These are phyloP conservation scores for Zosterops hypoxanthus DNA, from an alignment of 2,113 vertebrate genomes.

Conservation along the genomic window DNA sequence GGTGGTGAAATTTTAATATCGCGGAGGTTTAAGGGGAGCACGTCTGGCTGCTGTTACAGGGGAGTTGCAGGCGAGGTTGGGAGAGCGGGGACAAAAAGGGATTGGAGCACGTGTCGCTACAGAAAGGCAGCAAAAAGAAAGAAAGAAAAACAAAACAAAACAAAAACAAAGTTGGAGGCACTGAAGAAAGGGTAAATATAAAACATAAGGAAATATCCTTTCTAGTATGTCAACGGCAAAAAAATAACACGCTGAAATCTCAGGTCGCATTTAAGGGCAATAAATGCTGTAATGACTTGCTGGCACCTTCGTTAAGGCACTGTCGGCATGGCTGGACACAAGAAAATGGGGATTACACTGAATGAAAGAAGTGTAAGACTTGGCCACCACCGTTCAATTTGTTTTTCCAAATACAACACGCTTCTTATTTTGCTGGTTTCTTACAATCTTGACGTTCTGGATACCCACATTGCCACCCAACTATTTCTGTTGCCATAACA, in stretches of 20 bases:
- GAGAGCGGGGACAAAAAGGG: constrained; percentile 10
- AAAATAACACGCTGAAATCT: neutral
- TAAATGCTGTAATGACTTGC: neutral
- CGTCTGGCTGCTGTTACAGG: neutral
- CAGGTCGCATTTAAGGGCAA: neutral
- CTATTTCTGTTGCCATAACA: constrained; percentile 81
- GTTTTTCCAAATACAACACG: constrained; percentile 47
- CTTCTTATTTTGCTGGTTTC: constrained; percentile 58
- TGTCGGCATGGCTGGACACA: neutral
- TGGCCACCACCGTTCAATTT: constrained; percentile 44
- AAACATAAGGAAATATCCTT: neutral
- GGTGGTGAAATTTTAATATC: neutral
- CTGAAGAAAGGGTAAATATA: neutral
- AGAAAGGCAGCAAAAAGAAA: neutral
- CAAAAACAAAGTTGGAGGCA: neutral
- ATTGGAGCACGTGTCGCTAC: constrained; percentile 1
- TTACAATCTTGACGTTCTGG: constrained; percentile 63
- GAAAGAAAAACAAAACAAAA: no score
- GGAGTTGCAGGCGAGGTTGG: neutral
- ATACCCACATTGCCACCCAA: constrained; percentile 66
- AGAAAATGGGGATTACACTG: constrained; percentile 51
- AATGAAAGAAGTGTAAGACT: constrained; percentile 24
- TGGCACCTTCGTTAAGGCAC: constrained; percentile 13
- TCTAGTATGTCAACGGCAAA: neutral
- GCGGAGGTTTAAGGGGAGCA: neutral